Base-by-base conservation (phyloP, 2,888 invertebrate genomes). In the Stegophylla sp. region DNA sequence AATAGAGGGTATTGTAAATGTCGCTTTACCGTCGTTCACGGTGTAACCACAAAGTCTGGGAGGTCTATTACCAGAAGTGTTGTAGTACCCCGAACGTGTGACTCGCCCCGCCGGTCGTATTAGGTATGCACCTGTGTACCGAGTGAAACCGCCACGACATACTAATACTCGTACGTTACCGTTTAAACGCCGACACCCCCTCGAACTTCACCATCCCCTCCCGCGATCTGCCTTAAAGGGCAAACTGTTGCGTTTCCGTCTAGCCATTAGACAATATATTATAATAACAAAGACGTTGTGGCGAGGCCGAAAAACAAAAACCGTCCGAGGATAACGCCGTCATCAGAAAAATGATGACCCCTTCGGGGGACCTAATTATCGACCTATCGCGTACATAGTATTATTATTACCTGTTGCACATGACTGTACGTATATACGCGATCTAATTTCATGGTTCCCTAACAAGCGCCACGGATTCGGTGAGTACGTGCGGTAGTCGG, bases 71-170 rank as follows among this genome's bases (percentile, higher is more conserved):
- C 56, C 56, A 45, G 66, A 28, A 76, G 48, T 26, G 15, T 41
- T n/a, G n/a, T 10, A 20, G 13, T 51, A 45, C 53, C 23, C 48
- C 3, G 53, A 53, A 67, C 67, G 67, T 77, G 77, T 66, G 67
- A 67, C 77, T 51, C 20, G 59, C 28, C 56, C 67, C 12, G 10
- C n/a, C 4, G 59, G 56, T 67, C 77, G 28, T 53, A 67, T 77
- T 77, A 77, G 77, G 43, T 77, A 77, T 77, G 77, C 77, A 56
- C 43, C 66, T 51, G 67, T 41, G 1, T n/a, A 17, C 0, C 34
- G 3, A 34, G 34, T 61, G 28, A 51, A 51, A 51, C 15, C 63
- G 34, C n/a, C n/a, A n/a, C n/a, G n/a, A n/a, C n/a, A n/a, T n/a
- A n/a, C n/a, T n/a, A n/a, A n/a, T n/a, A n/a, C n/a, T n/a, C 51